These are phyloP conservation scores for Kryptolebias marmoratus DNA, from an alignment of 2,113 vertebrate genomes.

Conservation along the genomic window DNA sequence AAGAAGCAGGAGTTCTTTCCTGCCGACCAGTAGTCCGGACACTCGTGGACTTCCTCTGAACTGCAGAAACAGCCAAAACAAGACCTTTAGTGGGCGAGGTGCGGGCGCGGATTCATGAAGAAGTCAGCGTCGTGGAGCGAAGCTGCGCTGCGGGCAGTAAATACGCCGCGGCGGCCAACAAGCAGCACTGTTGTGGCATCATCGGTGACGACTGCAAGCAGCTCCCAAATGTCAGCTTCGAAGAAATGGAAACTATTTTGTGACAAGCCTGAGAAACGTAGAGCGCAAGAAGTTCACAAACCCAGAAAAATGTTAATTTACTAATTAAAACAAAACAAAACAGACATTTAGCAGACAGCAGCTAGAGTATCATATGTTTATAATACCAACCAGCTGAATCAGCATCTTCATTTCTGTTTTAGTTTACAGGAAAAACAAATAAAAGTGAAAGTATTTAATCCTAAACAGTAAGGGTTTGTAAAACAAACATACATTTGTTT, in stretches of 20 bases:
- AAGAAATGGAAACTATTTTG: background rate
- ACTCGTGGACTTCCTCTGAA: conserved; percentile 78
- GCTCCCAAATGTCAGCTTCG: background rate
- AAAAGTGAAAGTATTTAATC: too few relatives aligned
- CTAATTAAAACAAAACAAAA: background rate
- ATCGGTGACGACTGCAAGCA: conserved; percentile 1
- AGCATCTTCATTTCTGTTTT: too few relatives aligned
- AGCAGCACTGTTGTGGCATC: background rate
- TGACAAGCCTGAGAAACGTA: background rate
- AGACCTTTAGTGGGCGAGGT: conserved; percentile 8
- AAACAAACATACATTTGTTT: background rate
- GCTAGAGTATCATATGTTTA: too few relatives aligned
- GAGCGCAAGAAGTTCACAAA: background rate
- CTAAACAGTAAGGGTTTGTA: background rate
- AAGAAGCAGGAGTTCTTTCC: conserved; percentile 92
- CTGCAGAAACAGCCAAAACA: conserved; percentile 44
- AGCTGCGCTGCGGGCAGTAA: conserved; percentile 1
- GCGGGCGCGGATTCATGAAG: background rate
- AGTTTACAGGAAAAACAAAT: too few relatives aligned
- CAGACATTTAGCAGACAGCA: too few relatives aligned
- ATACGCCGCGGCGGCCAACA: background rate
- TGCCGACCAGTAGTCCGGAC: conserved; percentile 88
- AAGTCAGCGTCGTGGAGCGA: background rate
- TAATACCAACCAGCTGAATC: too few relatives aligned
- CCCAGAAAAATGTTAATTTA: background rate